Conservation (phyloP, 1,140 invertebrate genomes). For the Alviniconcha marisindica region DNA sequence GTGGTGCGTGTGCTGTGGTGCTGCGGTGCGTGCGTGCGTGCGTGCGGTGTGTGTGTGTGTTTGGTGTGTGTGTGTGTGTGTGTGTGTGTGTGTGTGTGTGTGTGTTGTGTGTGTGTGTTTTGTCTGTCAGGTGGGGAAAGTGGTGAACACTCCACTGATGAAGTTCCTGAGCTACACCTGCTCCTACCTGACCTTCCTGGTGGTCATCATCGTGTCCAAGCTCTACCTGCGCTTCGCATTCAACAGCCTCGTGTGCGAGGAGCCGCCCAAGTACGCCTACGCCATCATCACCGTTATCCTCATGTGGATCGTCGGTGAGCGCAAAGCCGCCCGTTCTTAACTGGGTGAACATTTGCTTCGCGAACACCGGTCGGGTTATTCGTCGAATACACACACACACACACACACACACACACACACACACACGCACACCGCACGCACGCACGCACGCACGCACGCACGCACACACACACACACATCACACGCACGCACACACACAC, state of each 20-base stretch:
- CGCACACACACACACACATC: too few relatives aligned
- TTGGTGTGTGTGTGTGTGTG: too few relatives aligned
- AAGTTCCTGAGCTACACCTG: conserved; percentile 98
- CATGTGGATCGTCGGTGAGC: conserved; percentile 62
- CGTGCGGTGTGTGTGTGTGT: too few relatives aligned
- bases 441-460: too few relatives aligned
- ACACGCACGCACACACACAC: too few relatives aligned
- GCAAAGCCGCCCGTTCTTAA: too few relatives aligned
- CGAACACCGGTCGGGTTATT: too few relatives aligned
- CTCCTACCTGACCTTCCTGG: conserved; percentile 95
- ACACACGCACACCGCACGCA: not conserved
- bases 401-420: conserved; percentile 8
- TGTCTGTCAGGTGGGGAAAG: conserved; percentile 83
- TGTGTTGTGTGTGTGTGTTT: too few relatives aligned
- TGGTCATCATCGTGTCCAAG: conserved; percentile 55
- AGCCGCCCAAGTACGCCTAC: conserved; percentile 44
- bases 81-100: too few relatives aligned
- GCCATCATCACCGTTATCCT: conserved; percentile 54
- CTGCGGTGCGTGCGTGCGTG: too few relatives aligned
- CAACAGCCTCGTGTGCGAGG: conserved; percentile 55
- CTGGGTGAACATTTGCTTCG: too few relatives aligned
- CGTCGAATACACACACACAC: not conserved
- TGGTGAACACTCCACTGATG: conserved; percentile 96
- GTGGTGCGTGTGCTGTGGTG: too few relatives aligned
- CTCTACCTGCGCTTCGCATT: conserved; percentile 52